Conservation (phyloP, 1,140 invertebrate species). For the Episyrphus balteatus region DNA sequence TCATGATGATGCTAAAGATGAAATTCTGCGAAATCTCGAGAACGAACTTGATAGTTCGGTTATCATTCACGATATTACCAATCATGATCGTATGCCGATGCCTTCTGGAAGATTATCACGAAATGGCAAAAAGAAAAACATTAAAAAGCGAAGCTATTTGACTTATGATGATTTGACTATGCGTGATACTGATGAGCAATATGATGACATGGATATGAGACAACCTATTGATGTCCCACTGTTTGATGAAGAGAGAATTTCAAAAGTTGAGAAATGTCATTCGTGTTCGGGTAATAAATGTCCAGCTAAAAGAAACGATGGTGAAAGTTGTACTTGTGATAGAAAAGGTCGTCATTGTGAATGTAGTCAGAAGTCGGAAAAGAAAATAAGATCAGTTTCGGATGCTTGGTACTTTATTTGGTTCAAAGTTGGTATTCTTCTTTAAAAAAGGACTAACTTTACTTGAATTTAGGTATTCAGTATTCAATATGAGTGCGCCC, state of each 20-base stretch:
- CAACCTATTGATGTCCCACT: background rate
- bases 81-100: too few relatives aligned
- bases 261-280: background rate
- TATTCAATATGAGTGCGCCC: conserved; percentile 10
- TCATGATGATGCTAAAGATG: background rate
- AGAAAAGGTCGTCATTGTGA: background rate
- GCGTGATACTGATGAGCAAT: background rate
- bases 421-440: background rate
- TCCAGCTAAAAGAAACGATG: background rate
- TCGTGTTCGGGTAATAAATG: background rate
- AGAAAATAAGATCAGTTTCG: background rate
- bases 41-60: background rate
- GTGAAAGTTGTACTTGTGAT: background rate
- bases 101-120: background rate
- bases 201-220: background rate
- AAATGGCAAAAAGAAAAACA: background rate
- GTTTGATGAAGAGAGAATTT: conserved; percentile 1
- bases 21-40: background rate
- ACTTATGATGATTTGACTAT: background rate
- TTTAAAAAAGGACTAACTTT: conserved; percentile 1
- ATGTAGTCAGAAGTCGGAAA: background rate
- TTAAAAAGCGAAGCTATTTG: conserved; percentile 1
- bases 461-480: conserved; percentile 6
- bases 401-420: conserved; percentile 3
- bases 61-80: too few relatives aligned